Base-by-base conservation (phyloP, 1,140 invertebrate genomes). In the Alviniconcha marisindica region DNA sequence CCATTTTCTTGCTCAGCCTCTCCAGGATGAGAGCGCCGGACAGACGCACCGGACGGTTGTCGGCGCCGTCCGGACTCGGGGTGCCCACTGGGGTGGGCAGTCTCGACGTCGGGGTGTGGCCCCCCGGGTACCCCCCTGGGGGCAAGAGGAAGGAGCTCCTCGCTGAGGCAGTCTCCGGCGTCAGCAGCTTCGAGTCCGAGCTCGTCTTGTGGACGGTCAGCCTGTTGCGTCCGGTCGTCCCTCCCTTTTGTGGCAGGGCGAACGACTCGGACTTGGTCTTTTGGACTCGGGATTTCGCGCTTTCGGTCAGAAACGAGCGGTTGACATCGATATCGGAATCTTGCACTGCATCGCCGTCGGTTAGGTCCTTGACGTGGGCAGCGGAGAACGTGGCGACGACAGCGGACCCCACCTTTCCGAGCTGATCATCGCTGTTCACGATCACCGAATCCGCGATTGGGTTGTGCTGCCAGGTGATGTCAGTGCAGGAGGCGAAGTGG, bases 1-100 rank as follows among this genome's bases (percentile, higher is more conserved):
- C 74, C 40, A 79, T 78, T 73, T 85, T 82, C 60, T 56, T 77
- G 38, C 24, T 60, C n/a, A 77, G 76, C 28, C 42, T 80, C 18
- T 81, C 73, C 40, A 71, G 38, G 21, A 82, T 40, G 0, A 80
- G 5, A 1, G 44, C 44, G 66, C 24, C 15, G n/a, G 66, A 71
- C 66, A 79, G 42, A 4, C 33, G 31, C n/a, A 66, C 24, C 0
- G 69, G 40, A 15, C 56, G 74, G 48, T 54, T n/a, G 12, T 77
- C 42, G 3, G 33, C 38, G 14, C 21, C 21, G n/a, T 73, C 24
- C 21, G 74, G 48, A 21, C 15, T 51, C 4, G 77, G 5, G 83
- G 85, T 14, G 28, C n/a, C 31, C 84, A 54, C 15, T 60, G 80
- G 56, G 56, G 56, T 80, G 3, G 78, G 78, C 0, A 80, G 78